Evolutionary conservation across 64 coral and sea anemone genomes (phyloP).

Genomic region (Anthopleura sola): DNA sequence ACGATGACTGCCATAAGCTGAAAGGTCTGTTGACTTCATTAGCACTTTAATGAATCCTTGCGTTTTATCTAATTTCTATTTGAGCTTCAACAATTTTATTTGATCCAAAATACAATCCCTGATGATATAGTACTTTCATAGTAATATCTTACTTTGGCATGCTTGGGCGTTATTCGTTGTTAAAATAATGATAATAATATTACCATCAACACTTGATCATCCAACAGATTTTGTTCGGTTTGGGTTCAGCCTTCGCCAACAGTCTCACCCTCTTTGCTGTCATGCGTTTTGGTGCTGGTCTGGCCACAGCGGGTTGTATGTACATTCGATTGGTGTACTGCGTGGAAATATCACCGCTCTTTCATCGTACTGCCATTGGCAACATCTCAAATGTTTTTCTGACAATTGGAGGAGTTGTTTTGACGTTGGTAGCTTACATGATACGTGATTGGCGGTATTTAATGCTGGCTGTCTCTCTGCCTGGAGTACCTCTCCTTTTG

Average conservation of each 20-base stretch:
- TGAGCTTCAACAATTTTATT: no score
- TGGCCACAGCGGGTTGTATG: conserved; percentile 32
- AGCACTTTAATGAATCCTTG: no score
- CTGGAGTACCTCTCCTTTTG: not conserved
- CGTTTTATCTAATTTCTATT: no score
- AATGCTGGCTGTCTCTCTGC: conserved; percentile 21
- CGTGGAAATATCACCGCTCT: conserved; percentile 21
- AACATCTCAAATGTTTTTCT: conserved; percentile 33
- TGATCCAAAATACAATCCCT: no score
- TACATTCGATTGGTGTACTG: conserved; percentile 44
- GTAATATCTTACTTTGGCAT: no score
- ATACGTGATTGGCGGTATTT: conserved; percentile 44
- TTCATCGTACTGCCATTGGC: conserved; percentile 28
- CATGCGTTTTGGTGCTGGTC: conserved; percentile 39
- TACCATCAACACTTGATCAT: no score
- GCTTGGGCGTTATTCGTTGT: no score
- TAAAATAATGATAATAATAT: no score
- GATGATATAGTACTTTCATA: no score
- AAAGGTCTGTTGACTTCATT: no score
- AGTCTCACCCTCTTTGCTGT: conserved; percentile 38
- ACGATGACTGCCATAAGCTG: no score
- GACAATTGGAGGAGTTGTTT: not conserved
- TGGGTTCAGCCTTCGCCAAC: conserved; percentile 39
- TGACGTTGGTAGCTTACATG: conserved; percentile 33
- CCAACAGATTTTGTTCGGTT: conserved; percentile 34